Evolutionary conservation across 2,797 vertebrate genomes (phyloP).

Genomic region (Rhynchonycteris naso): DNA sequence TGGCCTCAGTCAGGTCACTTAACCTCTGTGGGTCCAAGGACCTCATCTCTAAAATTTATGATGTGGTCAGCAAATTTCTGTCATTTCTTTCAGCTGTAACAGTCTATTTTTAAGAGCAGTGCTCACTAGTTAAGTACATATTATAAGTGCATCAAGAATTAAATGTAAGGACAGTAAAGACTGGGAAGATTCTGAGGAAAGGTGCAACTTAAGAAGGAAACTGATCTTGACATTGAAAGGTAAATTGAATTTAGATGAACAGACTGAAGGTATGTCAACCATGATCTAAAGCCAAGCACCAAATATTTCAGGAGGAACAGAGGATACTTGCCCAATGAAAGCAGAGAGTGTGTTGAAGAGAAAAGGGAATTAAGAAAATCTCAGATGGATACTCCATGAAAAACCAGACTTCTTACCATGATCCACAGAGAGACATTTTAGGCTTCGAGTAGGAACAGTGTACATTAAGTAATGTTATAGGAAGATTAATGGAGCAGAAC

Average conservation of each 20-base stretch:
- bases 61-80: background rate
- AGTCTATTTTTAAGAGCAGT: background rate
- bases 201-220: constrained; percentile 5
- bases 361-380: constrained; percentile 41
- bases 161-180: background rate
- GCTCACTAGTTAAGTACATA: background rate
- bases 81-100: background rate
- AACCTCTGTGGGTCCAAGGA: constrained; percentile 1
- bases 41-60: background rate
- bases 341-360: background rate
- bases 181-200: background rate
- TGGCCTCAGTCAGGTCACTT: background rate
- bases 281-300: background rate
- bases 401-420: background rate
- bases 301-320: background rate
- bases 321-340: constrained; percentile 11
- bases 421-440: background rate
- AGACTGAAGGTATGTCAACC: background rate
- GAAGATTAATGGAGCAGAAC: background rate
- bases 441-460: background rate
- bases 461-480: background rate
- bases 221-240: constrained; percentile 1
- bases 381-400: background rate
- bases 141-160: background rate
- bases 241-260: background rate